Base-by-base conservation (phyloP, 2,113 vertebrate genomes). In the Engraulis encrasicolus region DNA sequence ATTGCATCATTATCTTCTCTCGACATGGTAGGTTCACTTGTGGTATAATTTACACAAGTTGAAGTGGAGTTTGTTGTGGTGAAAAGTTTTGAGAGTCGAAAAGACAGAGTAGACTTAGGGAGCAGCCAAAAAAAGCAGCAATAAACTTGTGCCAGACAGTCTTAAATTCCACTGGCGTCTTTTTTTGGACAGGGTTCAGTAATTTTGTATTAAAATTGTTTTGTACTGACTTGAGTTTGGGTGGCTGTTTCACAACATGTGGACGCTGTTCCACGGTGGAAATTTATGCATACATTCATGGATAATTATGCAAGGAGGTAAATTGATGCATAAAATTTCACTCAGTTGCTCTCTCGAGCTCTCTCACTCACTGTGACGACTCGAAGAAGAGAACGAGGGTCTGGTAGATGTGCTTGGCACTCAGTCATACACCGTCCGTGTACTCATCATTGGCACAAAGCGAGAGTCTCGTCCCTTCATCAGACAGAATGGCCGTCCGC, bases 71-170 rank as follows among this genome's bases (percentile, higher is more conserved):
- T 31, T n/a, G n/a, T n/a, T n/a, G n/a, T n/a, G 61, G 61, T 14
- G 61, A 31, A 31, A 52, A 31, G 12, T 31, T 31, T 71, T 71
- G 61, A 27, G 14, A 45, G 4, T 15, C 11, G 0, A 71, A 71
- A 71, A 71, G 54, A n/a, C 12, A 12, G 40, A 45, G 40, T 45
- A 45, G 40, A n/a, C n/a, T n/a, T n/a, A 23, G 20, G 58, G 58
- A 61, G 81, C 40, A 50, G 61, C 78, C 71, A 6, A 50, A 81
- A 45, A 85, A 86, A 49, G 20, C 17, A 0, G 20, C 6, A 58
- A n/a, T 2, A 66, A 27, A 31, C 2, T 9, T 31, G 6, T 12
- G n/a, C 61, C 14, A 31, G 61, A 71, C 61, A 71, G 23, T 31
- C 23, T 71, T 71, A 71, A 71, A 31, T 71, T n/a, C 61, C 7